Base-by-base conservation (phyloP, 2,888 invertebrate species). In the Lepidocyrtinus sp. region DNA sequence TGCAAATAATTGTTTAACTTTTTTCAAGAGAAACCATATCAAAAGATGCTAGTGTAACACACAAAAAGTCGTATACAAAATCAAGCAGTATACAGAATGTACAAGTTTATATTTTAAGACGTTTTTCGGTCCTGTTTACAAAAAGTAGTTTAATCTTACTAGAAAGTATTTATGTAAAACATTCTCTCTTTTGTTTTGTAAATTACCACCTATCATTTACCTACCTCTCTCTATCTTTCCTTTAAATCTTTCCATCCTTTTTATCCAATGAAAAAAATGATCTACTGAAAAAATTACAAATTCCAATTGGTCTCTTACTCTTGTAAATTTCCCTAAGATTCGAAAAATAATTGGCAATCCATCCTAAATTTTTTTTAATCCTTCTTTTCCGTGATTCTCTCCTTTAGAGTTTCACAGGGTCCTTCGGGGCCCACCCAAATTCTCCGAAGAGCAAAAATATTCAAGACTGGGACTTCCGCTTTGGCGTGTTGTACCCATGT, bases 401-500 rank as follows among this genome's bases (percentile, higher is more conserved):
- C 17, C 24, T 64, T 70, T 21, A 36, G 67, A 67, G 71, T 59
- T 77, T 78, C 75, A 74, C 82, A 21, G 84, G 81, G 73, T 68
- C 83, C 82, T 67, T 77, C 77, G 80, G 81, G 83, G 71, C 74
- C 82, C 84, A 72, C 84, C 73, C 84, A 84, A 81, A 84, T 74
- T 84, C 77, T 84, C 75, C 84, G 80, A 83, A 84, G 84, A 84
- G 83, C 84, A 84, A 84, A 81, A 74, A 64, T 12, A 36, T 7
- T n/a, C n/a, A n/a, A n/a, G n/a, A n/a, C n/a, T n/a, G n/a, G n/a
- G n/a, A n/a, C n/a, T n/a, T n/a, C n/a, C n/a, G n/a, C n/a, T n/a
- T n/a, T n/a, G n/a, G n/a, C n/a, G n/a, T n/a, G n/a, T n/a, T n/a
- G n/a, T n/a, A n/a, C n/a, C n/a, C n/a, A n/a, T n/a, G n/a, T n/a